Evolutionary conservation across 2,888 invertebrate genomes (phyloP), one percentile per base, ranked within the genome.

Genomic region (Patella caerulea): DNA sequence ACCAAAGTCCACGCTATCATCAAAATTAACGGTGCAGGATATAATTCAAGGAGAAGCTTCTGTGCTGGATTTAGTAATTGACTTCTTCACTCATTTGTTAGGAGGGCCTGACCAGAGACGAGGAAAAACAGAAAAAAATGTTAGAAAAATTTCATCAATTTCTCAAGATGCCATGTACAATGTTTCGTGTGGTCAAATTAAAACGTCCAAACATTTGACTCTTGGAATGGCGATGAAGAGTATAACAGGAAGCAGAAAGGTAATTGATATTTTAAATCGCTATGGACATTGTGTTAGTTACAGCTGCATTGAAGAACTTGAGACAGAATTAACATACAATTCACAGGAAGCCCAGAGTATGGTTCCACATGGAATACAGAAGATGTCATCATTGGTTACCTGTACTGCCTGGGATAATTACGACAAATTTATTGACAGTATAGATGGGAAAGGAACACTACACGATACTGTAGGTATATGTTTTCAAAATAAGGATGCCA

Each of bases 391-490:
- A 17, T 70, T 79, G 15, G n/a, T 34, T n/a, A 82, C 78, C 7
- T 72, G 76, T 14, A 12, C 78, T 12, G 81, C 83, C 2, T 82
- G 79, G 78, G 81, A 80, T 65, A 83, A 82, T 75, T 83, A 78
- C 73, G 83, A 82, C 69, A 78, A 82, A 55, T 75, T 71, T 45
- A 80, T 54, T 29, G 80, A 83, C 19, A 82, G 81, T n/a, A n/a
- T 83, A 24, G 78, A 80, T 45, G 81, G 83, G 9, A 59, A 15
- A 15, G 79, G 78, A n/a, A 83, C 77, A 5, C 73, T 82, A n/a
- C 83, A 82, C 55, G 78, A 80, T 74, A 82, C 81, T 24, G 77
- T 81, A 34, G 81, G 82, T 7, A 82, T 82, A 17, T 81, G 81
- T 55, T 82, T 78, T 59, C 82, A 82, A 59, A 79, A 81, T 55